Conservation (phyloP, 2,888 invertebrate species). For the Hesperia comma region DNA sequence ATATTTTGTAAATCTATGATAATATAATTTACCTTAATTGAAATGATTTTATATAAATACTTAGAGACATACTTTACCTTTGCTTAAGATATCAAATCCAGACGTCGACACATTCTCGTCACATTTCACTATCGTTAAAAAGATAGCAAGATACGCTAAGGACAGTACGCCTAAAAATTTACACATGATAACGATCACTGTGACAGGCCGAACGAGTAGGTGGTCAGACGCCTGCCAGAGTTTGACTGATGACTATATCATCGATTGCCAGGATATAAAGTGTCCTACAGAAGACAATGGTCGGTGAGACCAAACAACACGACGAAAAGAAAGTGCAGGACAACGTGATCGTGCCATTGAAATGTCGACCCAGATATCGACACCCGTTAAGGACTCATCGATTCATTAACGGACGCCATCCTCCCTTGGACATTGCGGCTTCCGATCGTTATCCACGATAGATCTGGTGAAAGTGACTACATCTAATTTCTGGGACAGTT, state of each 20-base stretch:
- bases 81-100: slow-evolving; percentile 55
- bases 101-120: slow-evolving; percentile 53
- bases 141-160: slow-evolving; percentile 65
- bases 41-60: no score
- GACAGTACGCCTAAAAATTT: slow-evolving; percentile 67
- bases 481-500: slow-evolving; percentile 26
- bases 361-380: slow-evolving; percentile 73
- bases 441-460: slow-evolving; percentile 64
- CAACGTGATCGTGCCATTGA: slow-evolving; percentile 76
- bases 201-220: slow-evolving; percentile 40
- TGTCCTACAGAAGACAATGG: slow-evolving; percentile 75
- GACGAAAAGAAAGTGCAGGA: slow-evolving; percentile 78
- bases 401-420: slow-evolving; percentile 64
- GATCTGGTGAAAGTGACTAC: slow-evolving; percentile 63
- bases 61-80: slow-evolving; percentile 58
- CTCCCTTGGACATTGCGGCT: slow-evolving; percentile 64
- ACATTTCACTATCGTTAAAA: slow-evolving; percentile 65
- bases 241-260: slow-evolving; percentile 71
- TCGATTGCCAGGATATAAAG: slow-evolving; percentile 79
- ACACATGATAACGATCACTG: slow-evolving; percentile 59
- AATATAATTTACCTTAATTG: no score
- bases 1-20: no score
- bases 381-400: slow-evolving; percentile 70
- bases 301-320: slow-evolving; percentile 72
- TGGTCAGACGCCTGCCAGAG: slow-evolving; percentile 49